These are phyloP conservation scores for Dasyurus viverrinus DNA, from an alignment of 2,113 vertebrate genomes.

Conservation along the genomic window DNA sequence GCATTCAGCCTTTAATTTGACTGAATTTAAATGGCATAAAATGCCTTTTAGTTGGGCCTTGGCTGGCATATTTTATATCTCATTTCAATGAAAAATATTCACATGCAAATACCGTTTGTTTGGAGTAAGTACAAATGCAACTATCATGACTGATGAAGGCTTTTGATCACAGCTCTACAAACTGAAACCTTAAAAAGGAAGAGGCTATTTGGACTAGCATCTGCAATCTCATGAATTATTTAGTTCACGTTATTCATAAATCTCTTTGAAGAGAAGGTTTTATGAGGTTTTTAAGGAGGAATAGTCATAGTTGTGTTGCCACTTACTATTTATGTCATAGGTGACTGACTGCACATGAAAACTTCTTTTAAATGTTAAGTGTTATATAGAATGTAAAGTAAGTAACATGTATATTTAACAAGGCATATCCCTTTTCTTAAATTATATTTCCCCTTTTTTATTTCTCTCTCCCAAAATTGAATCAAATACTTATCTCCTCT, in stretches of 20 bases:
- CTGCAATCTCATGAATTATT: constrained; percentile 87
- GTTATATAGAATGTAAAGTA: constrained; percentile 46
- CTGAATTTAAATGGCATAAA: constrained; percentile 87
- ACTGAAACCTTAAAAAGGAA: constrained; percentile 85
- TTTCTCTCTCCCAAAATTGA: constrained; percentile 2
- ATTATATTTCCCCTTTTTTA: background rate
- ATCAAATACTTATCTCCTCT: background rate
- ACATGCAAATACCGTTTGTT: constrained; percentile 95
- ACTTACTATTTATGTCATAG: constrained; percentile 64
- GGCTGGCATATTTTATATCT: constrained; percentile 88
- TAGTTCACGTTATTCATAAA: constrained; percentile 85
- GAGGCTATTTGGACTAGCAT: constrained; percentile 85
- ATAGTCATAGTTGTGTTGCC: constrained; percentile 70
- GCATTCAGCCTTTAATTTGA: constrained; percentile 87
- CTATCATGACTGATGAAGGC: constrained; percentile 87
- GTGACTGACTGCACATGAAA: constrained; percentile 50
- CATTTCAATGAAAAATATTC: constrained; percentile 92
- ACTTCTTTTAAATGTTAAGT: constrained; percentile 52
- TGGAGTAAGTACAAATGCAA: constrained; percentile 89
- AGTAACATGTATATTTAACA: background rate
- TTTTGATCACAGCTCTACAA: constrained; percentile 88
- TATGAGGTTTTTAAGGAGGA: constrained; percentile 80
- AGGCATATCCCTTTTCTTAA: background rate
- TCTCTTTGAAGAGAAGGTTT: constrained; percentile 82
- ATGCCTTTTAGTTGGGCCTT: constrained; percentile 85